Conservation (phyloP, 2,888 invertebrate species). For the Palloptera scutellata region DNA sequence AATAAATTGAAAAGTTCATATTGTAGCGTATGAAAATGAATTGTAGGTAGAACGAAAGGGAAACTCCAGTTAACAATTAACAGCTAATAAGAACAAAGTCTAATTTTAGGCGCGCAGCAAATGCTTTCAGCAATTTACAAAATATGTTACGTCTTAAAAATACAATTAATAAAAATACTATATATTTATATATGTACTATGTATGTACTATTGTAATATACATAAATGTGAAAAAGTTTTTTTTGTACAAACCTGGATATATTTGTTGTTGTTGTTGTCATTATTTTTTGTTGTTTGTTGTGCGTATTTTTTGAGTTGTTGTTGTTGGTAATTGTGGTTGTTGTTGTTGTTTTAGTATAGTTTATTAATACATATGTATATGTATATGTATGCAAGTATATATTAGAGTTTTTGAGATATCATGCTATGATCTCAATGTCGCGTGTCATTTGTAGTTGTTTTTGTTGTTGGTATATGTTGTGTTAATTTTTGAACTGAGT, state of each 20-base stretch:
- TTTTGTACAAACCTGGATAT: constrained; percentile 31
- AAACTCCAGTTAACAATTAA: too few species aligned
- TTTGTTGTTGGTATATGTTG: constrained; percentile 23
- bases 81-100: constrained; percentile 18
- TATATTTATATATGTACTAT: neutral
- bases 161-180: neutral
- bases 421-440: constrained; percentile 30
- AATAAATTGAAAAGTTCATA: neutral
- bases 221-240: constrained; percentile 22
- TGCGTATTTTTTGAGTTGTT: constrained; percentile 32
- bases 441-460: constrained; percentile 26
- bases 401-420: constrained; percentile 26
- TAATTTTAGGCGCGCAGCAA: constrained; percentile 19
- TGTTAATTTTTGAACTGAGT: constrained; percentile 25
- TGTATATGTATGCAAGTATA: neutral
- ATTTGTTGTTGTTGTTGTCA: constrained; percentile 36
- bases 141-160: neutral
- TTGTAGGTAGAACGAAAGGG: too few species aligned
- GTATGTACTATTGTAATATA: neutral
- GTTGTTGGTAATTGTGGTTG: constrained; percentile 30
- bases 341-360: constrained; percentile 36
- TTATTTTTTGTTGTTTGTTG: constrained; percentile 38
- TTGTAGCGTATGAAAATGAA: neutral
- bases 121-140: neutral
- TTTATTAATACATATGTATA: too few species aligned